Percentiles rank a stretch among this genome's conserved stretches.
Conservation (phyloP, 1,140 invertebrate genomes). For the Hylaeus anthracinus region DNA sequence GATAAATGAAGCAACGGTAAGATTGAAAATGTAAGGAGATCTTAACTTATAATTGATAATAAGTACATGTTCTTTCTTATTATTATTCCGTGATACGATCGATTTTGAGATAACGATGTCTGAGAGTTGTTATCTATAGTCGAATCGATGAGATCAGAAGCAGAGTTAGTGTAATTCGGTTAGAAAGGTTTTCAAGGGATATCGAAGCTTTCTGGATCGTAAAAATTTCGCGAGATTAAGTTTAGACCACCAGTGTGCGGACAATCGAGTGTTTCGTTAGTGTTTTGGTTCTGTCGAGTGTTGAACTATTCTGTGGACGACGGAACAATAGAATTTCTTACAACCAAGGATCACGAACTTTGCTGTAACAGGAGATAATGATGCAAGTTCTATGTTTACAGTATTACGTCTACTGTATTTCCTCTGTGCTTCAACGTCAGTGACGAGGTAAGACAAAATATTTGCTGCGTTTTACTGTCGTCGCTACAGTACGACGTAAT, state of each 20-base stretch:
- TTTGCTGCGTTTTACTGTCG: constrained; percentile 7
- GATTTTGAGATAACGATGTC: too few species aligned
- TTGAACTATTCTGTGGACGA: neutral
- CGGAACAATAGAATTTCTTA: neutral
- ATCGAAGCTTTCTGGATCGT: neutral
- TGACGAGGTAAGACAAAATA: neutral
- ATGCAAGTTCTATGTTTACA: neutral
- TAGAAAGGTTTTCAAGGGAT: neutral
- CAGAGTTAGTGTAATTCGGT: neutral
- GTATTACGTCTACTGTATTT: neutral
- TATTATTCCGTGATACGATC: too few species aligned
- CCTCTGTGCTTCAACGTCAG: neutral
- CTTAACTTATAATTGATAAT: too few species aligned
- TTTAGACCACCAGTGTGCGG: neutral
- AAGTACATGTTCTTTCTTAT: too few species aligned
- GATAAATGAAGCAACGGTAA: too few species aligned
- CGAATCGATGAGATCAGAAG: neutral
- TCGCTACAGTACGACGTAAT: constrained; percentile 3
- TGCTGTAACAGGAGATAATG: neutral
- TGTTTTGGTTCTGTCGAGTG: too few species aligned
- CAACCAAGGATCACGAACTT: neutral
- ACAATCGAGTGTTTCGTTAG: neutral
- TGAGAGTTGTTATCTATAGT: neutral
- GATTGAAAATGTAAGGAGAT: too few species aligned
- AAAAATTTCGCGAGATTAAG: neutral